Conservation (phyloP, 2,888 invertebrate species). For the Escarpia spicata region DNA sequence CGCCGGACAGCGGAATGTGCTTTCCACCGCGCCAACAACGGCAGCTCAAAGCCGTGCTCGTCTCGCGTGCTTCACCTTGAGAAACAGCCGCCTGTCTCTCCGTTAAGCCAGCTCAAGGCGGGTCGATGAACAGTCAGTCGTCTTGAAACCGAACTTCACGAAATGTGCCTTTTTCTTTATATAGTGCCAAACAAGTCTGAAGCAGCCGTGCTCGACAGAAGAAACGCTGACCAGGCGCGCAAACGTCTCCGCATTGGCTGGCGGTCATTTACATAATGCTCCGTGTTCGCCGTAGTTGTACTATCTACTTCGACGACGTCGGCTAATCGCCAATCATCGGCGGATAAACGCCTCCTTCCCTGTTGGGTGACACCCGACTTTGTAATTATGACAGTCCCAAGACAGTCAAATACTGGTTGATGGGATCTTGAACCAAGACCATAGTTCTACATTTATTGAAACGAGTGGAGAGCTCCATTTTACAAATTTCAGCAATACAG, state of each 20-base stretch:
- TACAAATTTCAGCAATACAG: too few species aligned
- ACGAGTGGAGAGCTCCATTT: too few species aligned
- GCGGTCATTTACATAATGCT: not conserved
- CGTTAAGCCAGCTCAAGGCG: not conserved
- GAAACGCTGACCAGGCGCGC: not conserved
- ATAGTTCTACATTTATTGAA: too few species aligned
- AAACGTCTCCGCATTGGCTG: not conserved
- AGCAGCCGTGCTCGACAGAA: not conserved
- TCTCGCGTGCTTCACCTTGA: not conserved
- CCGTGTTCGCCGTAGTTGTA: not conserved
- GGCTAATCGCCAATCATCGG: not conserved
- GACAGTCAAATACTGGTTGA: too few species aligned
- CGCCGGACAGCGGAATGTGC: not conserved
- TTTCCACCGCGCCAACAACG: not conserved
- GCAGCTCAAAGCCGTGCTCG: not conserved
- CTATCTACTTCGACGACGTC: not conserved
- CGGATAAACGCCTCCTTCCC: too few species aligned
- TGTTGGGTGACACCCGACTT: too few species aligned
- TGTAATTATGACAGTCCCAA: too few species aligned
- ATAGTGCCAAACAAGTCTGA: not conserved
- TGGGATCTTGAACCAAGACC: too few species aligned
- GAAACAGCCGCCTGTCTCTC: not conserved
- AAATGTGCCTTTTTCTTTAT: not conserved
- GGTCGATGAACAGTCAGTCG: not conserved
- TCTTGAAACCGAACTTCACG: not conserved